Evolutionary conservation across 2,113 vertebrate species (phyloP).

Genomic region (Apus apus): DNA sequence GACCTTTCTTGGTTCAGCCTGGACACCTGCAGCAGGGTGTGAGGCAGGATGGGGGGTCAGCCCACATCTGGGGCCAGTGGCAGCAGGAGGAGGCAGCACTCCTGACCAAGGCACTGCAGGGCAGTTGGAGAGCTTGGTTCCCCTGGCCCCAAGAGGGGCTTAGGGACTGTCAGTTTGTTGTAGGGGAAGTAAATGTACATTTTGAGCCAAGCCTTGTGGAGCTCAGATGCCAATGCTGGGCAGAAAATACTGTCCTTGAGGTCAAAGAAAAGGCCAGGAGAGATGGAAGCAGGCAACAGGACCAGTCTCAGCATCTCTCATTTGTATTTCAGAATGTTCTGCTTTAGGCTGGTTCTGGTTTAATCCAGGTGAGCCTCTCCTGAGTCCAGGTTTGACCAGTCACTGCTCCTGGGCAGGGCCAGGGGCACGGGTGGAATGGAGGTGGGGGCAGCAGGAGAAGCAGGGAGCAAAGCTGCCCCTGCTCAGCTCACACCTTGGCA

Average conservation of each 20-base stretch:
- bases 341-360: not conserved
- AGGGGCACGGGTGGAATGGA: not conserved
- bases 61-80: fast-evolving
- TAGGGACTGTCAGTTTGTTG: not conserved
- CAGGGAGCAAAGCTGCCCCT: not conserved
- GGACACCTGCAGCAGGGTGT: not conserved
- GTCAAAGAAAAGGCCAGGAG: not conserved
- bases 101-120: not conserved
- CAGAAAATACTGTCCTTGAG: not conserved
- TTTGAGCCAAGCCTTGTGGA: not conserved
- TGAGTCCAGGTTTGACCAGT: not conserved
- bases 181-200: not conserved
- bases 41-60: not conserved
- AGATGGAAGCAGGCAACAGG: not conserved
- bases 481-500: fast-evolving
- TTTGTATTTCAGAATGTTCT: fast-evolving
- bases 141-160: not conserved
- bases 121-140: not conserved
- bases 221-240: not conserved
- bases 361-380: not conserved
- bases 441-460: not conserved
- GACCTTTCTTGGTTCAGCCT: not conserved
- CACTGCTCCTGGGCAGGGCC: not conserved
- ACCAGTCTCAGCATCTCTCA: not conserved
- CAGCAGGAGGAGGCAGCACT: not conserved